phyloP scores from a whole-genome alignment of 2,888 invertebrate genomes.

The Hoplodrina ambigua region DNA sequence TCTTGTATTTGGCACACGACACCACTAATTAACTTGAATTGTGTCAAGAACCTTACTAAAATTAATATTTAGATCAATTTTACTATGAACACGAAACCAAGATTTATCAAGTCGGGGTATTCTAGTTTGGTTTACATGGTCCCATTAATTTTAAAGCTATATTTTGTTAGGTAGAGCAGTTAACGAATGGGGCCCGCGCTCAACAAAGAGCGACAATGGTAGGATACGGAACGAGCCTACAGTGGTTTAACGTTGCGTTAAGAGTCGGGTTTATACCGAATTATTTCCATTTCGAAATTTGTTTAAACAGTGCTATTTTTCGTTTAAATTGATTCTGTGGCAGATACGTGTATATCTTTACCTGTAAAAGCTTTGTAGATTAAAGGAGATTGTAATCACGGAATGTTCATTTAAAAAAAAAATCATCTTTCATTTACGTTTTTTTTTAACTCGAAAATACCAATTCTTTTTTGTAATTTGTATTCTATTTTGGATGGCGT shows the following conservation, averaged over 20 bases:
- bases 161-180: constrained; percentile 53
- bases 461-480: not conserved
- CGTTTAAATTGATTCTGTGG: constrained; percentile 39
- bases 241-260: constrained; percentile 52
- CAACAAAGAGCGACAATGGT: constrained; percentile 49
- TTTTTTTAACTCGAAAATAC: constrained; percentile 7
- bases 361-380: constrained; percentile 37
- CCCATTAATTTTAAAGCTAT: constrained; percentile 55
- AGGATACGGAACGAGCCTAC: constrained; percentile 34
- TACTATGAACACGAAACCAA: constrained; percentile 16
- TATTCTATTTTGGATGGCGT: not conserved
- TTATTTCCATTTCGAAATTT: constrained; percentile 50
- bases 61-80: constrained; percentile 49
- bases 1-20: constrained; percentile 47
- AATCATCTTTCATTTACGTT: constrained; percentile 1
- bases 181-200: constrained; percentile 51
- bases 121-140: constrained; percentile 44
- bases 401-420: constrained; percentile 16
- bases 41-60: constrained; percentile 41
- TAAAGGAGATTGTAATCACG: constrained; percentile 50
- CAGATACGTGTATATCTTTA: constrained; percentile 15
- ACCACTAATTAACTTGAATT: constrained; percentile 57
- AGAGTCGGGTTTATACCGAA: constrained; percentile 35
- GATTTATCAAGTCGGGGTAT: constrained; percentile 39
- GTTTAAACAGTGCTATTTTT: constrained; percentile 40